phyloP scores from a whole-genome alignment of 2,888 invertebrate species.

The Sympetrum striolatum region DNA sequence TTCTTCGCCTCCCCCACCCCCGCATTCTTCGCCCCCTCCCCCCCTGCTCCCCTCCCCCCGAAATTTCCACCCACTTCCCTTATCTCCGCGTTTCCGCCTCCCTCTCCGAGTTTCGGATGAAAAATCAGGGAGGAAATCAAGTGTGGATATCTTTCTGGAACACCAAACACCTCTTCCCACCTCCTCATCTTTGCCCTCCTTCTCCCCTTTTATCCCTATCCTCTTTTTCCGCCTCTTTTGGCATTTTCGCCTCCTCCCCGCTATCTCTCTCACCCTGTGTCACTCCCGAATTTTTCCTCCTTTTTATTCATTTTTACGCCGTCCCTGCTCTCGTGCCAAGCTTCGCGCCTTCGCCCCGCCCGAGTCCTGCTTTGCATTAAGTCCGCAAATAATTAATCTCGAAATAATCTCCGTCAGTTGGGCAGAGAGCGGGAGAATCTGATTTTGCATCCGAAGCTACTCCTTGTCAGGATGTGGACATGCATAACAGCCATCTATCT shows the following conservation, averaged over 20 bases:
- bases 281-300: background rate
- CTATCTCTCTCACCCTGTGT: background rate
- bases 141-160: slow-evolving; percentile 43
- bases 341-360: background rate
- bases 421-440: no score
- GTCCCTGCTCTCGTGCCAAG: background rate
- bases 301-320: background rate
- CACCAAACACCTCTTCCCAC: slow-evolving; percentile 27
- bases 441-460: no score
- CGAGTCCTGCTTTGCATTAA: background rate
- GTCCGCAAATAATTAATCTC: background rate
- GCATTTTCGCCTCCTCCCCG: background rate
- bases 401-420: background rate
- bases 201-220: background rate
- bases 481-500: no score
- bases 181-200: background rate
- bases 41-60: background rate
- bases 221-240: background rate
- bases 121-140: slow-evolving; percentile 43
- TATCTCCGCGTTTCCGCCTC: slow-evolving; percentile 36
- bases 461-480: no score
- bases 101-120: slow-evolving; percentile 37
- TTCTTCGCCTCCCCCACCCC: background rate
- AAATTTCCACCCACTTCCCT: slow-evolving; percentile 1
- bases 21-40: background rate